phyloP scores from a whole-genome alignment of 2,888 invertebrate genomes.

The Apamea anceps region DNA sequence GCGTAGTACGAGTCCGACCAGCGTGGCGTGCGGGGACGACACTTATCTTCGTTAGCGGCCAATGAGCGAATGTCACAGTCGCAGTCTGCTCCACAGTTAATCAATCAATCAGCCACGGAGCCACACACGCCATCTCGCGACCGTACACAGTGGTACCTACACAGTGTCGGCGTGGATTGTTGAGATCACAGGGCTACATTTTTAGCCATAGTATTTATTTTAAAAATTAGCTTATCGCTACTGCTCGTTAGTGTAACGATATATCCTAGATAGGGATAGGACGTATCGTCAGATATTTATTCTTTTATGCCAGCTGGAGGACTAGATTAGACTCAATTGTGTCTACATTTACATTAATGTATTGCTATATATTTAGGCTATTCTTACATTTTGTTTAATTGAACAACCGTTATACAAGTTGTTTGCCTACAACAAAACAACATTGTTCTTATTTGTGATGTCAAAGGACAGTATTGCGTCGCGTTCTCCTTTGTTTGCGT shows the following conservation, averaged over 20 bases:
- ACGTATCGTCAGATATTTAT: neutral
- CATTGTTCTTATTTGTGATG: slow-evolving; percentile 45
- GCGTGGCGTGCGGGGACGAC: slow-evolving; percentile 43
- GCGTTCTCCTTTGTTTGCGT: slow-evolving; percentile 42
- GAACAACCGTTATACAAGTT: slow-evolving; percentile 19
- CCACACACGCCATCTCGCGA: slow-evolving; percentile 1
- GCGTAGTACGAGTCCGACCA: slow-evolving; percentile 29
- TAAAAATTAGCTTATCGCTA: slow-evolving; percentile 2
- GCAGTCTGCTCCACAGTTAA: slow-evolving; percentile 43
- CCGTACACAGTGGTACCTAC: slow-evolving; percentile 7
- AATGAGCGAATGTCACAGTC: slow-evolving; percentile 66
- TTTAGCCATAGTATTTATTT: slow-evolving; percentile 13
- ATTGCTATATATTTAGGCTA: neutral
- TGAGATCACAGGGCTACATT: slow-evolving; percentile 5
- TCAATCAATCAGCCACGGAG: neutral
- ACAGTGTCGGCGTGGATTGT: slow-evolving; percentile 37
- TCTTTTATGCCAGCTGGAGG: neutral
- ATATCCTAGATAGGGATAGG: neutral
- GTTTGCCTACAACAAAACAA: slow-evolving; percentile 24
- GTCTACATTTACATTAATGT: neutral
- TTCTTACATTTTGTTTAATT: slow-evolving; percentile 4
- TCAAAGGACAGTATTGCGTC: slow-evolving; percentile 45
- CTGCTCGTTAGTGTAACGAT: neutral
- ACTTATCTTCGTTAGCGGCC: slow-evolving; percentile 68
- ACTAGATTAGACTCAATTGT: slow-evolving; percentile 1